Percentiles rank a stretch among this genome's conserved stretches.
These are phyloP conservation scores for Triops longicaudatus DNA, from an alignment of 1,140 invertebrate species.

Conservation along the genomic window DNA sequence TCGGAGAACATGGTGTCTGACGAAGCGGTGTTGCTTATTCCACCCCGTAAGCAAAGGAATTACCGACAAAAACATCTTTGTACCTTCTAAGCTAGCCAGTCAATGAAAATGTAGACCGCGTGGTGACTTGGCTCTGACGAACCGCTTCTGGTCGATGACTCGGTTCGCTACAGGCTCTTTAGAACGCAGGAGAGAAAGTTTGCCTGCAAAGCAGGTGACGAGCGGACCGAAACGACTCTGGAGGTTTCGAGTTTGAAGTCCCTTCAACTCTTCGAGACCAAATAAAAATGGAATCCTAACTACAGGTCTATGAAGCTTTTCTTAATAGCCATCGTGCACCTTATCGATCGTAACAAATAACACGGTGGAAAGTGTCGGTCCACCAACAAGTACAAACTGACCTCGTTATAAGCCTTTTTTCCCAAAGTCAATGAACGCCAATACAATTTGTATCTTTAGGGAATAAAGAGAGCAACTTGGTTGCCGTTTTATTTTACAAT, in stretches of 20 bases:
- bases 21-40: too few species aligned
- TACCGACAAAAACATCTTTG: background rate
- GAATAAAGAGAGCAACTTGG: background rate
- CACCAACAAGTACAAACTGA: background rate
- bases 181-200: background rate
- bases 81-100: background rate
- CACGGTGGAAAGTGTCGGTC: background rate
- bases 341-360: background rate
- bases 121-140: background rate
- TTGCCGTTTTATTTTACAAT: conserved; percentile 4
- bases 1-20: background rate
- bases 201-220: background rate
- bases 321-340: background rate
- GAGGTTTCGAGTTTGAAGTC: too few species aligned
- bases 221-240: background rate
- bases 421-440: background rate
- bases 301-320: background rate
- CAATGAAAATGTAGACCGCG: conserved; percentile 2
- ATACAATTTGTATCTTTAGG: background rate
- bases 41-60: too few species aligned
- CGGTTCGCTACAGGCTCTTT: background rate
- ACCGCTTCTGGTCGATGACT: background rate
- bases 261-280: too few species aligned
- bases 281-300: too few species aligned
- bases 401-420: background rate